Evolutionary conservation across 2,797 vertebrate species (phyloP), one percentile per base, ranked within the genome.

Genomic region (Cichlasoma orientale): DNA sequence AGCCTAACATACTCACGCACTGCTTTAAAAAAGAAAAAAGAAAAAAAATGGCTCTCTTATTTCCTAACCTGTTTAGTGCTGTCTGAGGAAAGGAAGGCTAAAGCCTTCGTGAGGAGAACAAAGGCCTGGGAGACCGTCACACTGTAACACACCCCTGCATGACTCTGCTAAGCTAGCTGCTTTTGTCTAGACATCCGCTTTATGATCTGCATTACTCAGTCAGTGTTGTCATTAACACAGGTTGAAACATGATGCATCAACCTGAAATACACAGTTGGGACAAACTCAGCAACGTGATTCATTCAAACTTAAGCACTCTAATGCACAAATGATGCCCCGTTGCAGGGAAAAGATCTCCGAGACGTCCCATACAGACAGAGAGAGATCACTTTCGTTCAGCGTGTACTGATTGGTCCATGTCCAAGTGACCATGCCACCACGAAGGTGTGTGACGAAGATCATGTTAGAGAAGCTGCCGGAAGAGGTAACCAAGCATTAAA

Each of bases 121-220:
- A 89, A 86, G 77, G 78, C 74, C 66, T 13, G n/a, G 7, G 36
- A 83, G 53, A 82, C 31, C 19, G 72, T 83, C 75, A 74, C 82
- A 75, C 74, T n/a, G 41, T 29, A 86, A 84, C 72, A 87, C 78
- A 83, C 85, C 75, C 74, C 80, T 81, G 78, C 83, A 78, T 80
- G 78, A 85, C 84, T 84, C 70, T 73, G 61, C 85, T 78, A 18
- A 71, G 54, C 74, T 85, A n/a, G 53, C 71, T 56, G 75, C 82
- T 87, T 87, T 87, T 83, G 54, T 85, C 36, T 31, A 54, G 52
- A 52, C 52, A 13, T 53, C 5, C 1, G 25, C 54, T 78, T 70
- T 82, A 70, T 58, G 66, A 86, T 63, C 21, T 23, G 56, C 68
- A 66, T 71, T 58, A 59, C 82, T 66, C 56, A 77, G 74, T 52